Evolutionary conservation across 1,140 invertebrate species (phyloP).

Genomic region (Plodia interpunctella): DNA sequence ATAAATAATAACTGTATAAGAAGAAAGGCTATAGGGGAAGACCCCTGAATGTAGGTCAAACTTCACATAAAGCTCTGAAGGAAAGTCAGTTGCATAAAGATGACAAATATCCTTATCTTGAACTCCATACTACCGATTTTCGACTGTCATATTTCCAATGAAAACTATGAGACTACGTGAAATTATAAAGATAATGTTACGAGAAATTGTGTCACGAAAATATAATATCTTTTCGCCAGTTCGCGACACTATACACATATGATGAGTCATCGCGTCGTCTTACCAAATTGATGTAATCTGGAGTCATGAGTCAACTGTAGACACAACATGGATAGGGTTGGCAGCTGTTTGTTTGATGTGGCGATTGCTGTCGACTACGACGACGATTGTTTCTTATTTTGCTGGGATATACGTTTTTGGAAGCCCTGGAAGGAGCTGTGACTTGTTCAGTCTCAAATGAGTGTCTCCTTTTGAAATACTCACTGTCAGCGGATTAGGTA

Average conservation of each 20-base stretch:
- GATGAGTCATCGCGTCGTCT: constrained; percentile 15
- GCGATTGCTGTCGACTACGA: no score
- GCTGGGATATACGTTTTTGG: no score
- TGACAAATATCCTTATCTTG: not conserved
- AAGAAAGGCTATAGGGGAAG: not conserved
- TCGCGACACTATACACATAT: not conserved
- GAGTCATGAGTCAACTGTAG: constrained; percentile 43
- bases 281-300: constrained; percentile 56
- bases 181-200: not conserved
- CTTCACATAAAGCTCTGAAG: not conserved
- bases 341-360: not conserved
- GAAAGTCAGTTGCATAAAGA: not conserved
- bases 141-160: no score
- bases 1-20: no score
- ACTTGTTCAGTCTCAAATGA: no score
- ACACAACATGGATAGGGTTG: constrained; percentile 15
- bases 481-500: no score
- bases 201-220: constrained; percentile 3
- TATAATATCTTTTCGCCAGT: not conserved
- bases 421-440: no score
- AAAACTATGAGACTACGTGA: not conserved
- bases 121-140: not conserved
- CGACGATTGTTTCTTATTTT: no score
- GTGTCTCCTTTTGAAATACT: no score
- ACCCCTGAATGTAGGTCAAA: not conserved